These are phyloP conservation scores for Amia ocellicauda DNA, from an alignment of 2,113 vertebrate genomes.

Conservation along the genomic window DNA sequence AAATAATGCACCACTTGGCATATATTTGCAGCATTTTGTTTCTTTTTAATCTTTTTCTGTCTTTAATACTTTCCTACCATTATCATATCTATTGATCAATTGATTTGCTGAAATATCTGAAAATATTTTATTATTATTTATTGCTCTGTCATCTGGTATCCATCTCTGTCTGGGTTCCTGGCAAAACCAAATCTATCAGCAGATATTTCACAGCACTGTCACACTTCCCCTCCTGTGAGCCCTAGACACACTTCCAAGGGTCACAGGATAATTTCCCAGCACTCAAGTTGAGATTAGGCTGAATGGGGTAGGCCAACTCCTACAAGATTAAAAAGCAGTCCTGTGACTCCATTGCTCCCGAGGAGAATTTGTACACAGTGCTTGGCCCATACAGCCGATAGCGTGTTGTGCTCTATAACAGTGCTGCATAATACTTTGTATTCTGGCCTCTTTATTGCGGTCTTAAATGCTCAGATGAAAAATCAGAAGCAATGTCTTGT, in stretches of 20 bases:
- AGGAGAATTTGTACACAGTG: background rate
- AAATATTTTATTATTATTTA: too few relatives aligned
- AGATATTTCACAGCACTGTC: conserved; percentile 45
- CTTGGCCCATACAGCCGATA: background rate
- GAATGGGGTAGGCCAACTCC: conserved; percentile 5
- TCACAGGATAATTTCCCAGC: conserved; percentile 7
- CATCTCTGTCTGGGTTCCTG: conserved; percentile 36
- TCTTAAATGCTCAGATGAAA: too few relatives aligned
- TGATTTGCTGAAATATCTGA: too few relatives aligned
- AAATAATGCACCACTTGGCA: too few relatives aligned
- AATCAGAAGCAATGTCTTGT: too few relatives aligned
- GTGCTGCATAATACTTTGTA: too few relatives aligned
- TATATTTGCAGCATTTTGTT: too few relatives aligned
- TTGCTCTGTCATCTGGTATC: conserved; percentile 27
- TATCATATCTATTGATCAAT: too few relatives aligned
- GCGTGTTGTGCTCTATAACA: too few relatives aligned
- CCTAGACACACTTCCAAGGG: conserved; percentile 5
- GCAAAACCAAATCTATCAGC: conserved; percentile 40
- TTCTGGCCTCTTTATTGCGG: too few relatives aligned
- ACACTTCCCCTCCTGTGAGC: conserved; percentile 24
- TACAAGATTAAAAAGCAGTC: conserved; percentile 10
- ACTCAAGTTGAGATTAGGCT: conserved; percentile 15
- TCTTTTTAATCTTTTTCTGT: too few relatives aligned
- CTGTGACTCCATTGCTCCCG: background rate
- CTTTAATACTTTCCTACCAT: too few relatives aligned